Percentiles rank a stretch among this genome's conserved stretches.
phyloP scores from a whole-genome alignment of 2,797 vertebrate genomes.

The Hoplostethus mediterraneus region DNA sequence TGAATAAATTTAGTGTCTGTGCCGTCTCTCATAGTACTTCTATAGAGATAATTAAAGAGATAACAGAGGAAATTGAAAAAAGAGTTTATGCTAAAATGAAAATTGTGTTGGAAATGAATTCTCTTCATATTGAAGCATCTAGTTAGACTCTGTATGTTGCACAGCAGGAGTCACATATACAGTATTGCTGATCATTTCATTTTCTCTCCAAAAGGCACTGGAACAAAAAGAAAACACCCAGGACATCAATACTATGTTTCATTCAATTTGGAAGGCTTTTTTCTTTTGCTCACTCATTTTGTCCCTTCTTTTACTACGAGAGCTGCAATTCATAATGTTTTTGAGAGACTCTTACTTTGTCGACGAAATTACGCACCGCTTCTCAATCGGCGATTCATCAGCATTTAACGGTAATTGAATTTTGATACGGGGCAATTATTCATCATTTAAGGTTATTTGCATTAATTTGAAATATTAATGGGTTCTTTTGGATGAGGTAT shows the following conservation, averaged over 20 bases:
- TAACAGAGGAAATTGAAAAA: too few relatives aligned
- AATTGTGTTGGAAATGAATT: too few relatives aligned
- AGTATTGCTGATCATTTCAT: too few relatives aligned
- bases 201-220: too few relatives aligned
- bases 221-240: neutral
- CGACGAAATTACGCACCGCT: conserved; percentile 64
- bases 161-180: too few relatives aligned
- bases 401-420: conserved; percentile 82
- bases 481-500: conserved; percentile 72
- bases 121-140: too few relatives aligned
- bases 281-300: conserved; percentile 42
- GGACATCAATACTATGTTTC: conserved; percentile 17
- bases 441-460: conserved; percentile 83
- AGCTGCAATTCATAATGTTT: conserved; percentile 7
- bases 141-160: too few relatives aligned
- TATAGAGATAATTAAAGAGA: too few relatives aligned
- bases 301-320: conserved; percentile 18
- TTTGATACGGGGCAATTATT: conserved; percentile 83
- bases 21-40: too few relatives aligned
- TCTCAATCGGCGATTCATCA: conserved; percentile 72
- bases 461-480: conserved; percentile 83
- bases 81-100: too few relatives aligned
- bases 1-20: too few relatives aligned
- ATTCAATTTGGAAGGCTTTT: conserved; percentile 2
- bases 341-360: conserved; percentile 21